phyloP scores from a whole-genome alignment of 2,113 vertebrate genomes.

The Ornithorhynchus anatinus region DNA sequence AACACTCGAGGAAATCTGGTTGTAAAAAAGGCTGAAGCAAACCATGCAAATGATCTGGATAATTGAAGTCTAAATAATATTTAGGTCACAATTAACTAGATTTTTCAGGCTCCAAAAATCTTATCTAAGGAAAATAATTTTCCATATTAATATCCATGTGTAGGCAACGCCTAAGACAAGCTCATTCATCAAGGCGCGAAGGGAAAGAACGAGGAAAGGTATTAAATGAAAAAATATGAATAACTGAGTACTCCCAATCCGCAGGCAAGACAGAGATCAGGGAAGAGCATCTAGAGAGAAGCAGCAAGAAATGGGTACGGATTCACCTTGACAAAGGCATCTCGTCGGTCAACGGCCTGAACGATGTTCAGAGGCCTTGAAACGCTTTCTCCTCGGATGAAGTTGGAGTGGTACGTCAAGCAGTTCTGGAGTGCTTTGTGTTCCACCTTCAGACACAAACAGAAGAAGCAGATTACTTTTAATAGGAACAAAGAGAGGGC shows the following conservation, averaged over 20 bases:
- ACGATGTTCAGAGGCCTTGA: slow-evolving; percentile 77
- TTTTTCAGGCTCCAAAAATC: too few species aligned
- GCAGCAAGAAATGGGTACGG: background rate
- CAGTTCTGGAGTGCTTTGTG: slow-evolving; percentile 73
- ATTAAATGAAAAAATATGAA: background rate
- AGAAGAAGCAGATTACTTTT: too few species aligned
- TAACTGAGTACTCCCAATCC: background rate
- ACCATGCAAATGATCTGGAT: too few species aligned
- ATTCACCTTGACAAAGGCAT: slow-evolving; percentile 93
- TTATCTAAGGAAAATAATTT: too few species aligned
- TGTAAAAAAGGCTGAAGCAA: too few species aligned
- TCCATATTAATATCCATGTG: too few species aligned
- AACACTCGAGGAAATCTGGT: too few species aligned
- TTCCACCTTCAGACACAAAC: slow-evolving; percentile 75
- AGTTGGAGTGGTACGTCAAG: slow-evolving; percentile 85
- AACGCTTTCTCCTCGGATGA: slow-evolving; percentile 85
- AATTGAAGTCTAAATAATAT: too few species aligned
- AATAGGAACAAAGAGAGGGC: too few species aligned
- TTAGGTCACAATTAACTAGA: too few species aligned
- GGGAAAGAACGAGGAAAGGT: background rate
- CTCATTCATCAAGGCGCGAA: too few species aligned
- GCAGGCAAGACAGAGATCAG: background rate
- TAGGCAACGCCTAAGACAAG: too few species aligned
- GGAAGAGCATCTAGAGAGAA: background rate
- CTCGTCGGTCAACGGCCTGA: slow-evolving; percentile 86